Evolutionary conservation across 2,888 invertebrate species (phyloP).

Genomic region (Ennomos quercinarius): DNA sequence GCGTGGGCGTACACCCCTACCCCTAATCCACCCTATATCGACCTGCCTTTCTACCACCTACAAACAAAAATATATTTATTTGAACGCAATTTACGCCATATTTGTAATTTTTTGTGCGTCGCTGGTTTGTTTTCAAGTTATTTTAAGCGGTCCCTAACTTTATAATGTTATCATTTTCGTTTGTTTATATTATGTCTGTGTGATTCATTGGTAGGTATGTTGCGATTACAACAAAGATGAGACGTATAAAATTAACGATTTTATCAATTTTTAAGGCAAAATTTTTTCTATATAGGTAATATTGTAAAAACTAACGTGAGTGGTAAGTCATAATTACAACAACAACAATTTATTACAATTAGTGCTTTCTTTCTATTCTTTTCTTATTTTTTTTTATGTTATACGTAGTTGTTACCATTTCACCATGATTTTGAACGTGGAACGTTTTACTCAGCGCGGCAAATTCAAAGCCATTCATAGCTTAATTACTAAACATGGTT

Average conservation of each 20-base stretch:
- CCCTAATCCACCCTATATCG: constrained; percentile 55
- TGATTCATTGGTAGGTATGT: constrained; percentile 12
- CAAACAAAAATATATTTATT: constrained; percentile 42
- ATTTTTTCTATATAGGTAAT: background rate
- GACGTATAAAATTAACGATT: background rate
- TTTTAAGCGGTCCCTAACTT: constrained; percentile 1
- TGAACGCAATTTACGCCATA: constrained; percentile 4
- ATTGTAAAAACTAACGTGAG: no score
- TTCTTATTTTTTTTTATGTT: no score
- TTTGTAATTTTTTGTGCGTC: constrained; percentile 1
- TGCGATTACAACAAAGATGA: background rate
- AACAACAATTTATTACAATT: no score
- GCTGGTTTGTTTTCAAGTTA: constrained; percentile 13
- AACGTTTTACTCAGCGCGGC: no score
- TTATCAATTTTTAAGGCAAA: background rate
- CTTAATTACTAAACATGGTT: no score
- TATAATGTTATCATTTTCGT: constrained; percentile 13
- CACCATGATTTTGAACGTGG: no score
- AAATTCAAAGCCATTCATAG: no score
- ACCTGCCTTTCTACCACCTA: constrained; percentile 51
- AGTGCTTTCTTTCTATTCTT: no score
- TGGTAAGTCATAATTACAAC: no score
- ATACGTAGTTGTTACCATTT: no score
- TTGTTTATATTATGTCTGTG: constrained; percentile 7
- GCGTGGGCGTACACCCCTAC: constrained; percentile 61